Base-by-base conservation (phyloP, 2,113 vertebrate genomes). In the Lampris incognitus region DNA sequence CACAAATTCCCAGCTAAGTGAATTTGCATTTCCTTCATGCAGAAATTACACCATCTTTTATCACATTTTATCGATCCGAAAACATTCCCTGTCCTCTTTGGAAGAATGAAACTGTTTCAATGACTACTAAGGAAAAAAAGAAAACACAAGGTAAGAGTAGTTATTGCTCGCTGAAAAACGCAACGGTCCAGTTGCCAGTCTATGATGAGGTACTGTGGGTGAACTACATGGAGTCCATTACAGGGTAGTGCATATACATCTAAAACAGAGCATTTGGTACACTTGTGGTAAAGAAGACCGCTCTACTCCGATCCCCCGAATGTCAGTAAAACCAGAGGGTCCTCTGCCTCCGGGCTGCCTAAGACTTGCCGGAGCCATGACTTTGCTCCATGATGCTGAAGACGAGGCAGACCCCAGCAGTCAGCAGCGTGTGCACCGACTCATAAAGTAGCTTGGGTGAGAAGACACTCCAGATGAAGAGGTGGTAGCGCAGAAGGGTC, bases 381-480 rank as follows among this genome's bases (percentile, higher is more conserved):
- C 94, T 94, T 83, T 95, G 96, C 85, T 97, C 95, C 93, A 96
- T 94, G 6, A 93, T 93, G 69, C 93, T 95, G 92, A 98, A 98
- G 82, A 96, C 92, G 3, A 95, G 65, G 63, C 97, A 98, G 70
- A 96, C n/a, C 2, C 72, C 82, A 0, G 96, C 92, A 0, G 96
- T 96, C 79, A 98, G 89, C 85, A 98, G 92, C 11, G 96, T 92
- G 37, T 95, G 96, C 88, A 95, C 89, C n/a, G 96, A 96, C 90
- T 98, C 98, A 0, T 99, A 99, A 2, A 99, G 96, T 0, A 99
- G 93, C 80, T 99, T 99, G 1, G 98, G 98, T 0, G 98, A 99
- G 87, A 99, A 99, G 54, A 99, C 98, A 0, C 97, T 99, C 98
- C 98, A 99, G 84, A 99, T 98, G 88, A 99, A 99, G 51, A 99